Evolutionary conservation across 1,140 invertebrate species (phyloP).

Genomic region (Gonioctena quinquepunctata): DNA sequence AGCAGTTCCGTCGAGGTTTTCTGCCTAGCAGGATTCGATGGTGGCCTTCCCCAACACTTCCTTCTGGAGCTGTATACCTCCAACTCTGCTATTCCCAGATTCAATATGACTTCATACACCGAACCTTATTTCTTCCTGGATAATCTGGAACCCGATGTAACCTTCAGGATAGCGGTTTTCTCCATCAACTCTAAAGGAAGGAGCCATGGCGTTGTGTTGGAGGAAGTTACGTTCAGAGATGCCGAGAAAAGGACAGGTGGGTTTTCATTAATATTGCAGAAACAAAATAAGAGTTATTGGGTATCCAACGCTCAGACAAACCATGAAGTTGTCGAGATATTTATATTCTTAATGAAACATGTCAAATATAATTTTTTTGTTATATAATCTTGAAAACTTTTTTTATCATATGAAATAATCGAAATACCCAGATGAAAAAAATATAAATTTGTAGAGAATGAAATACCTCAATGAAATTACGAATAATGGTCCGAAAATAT

Average conservation of each 20-base stretch:
- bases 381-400: too few relatives aligned
- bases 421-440: too few relatives aligned
- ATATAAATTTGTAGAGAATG: too few relatives aligned
- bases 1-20: constrained; percentile 73
- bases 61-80: constrained; percentile 75
- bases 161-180: constrained; percentile 73
- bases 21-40: constrained; percentile 79
- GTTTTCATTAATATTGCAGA: too few relatives aligned
- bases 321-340: too few relatives aligned
- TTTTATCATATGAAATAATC: too few relatives aligned
- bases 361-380: too few relatives aligned
- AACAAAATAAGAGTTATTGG: too few relatives aligned
- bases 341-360: too few relatives aligned
- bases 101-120: constrained; percentile 67
- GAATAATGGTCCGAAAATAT: too few relatives aligned
- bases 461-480: too few relatives aligned
- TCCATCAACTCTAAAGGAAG: constrained; percentile 80
- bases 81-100: constrained; percentile 60
- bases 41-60: constrained; percentile 81
- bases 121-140: constrained; percentile 71
- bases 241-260: constrained; percentile 81
- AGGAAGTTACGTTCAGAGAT: constrained; percentile 75
- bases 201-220: constrained; percentile 69
- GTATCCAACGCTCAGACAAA: too few relatives aligned
- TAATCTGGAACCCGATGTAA: constrained; percentile 74